phyloP scores from a whole-genome alignment of 2,113 vertebrate genomes.

The Hippoglossus stenolepis region DNA sequence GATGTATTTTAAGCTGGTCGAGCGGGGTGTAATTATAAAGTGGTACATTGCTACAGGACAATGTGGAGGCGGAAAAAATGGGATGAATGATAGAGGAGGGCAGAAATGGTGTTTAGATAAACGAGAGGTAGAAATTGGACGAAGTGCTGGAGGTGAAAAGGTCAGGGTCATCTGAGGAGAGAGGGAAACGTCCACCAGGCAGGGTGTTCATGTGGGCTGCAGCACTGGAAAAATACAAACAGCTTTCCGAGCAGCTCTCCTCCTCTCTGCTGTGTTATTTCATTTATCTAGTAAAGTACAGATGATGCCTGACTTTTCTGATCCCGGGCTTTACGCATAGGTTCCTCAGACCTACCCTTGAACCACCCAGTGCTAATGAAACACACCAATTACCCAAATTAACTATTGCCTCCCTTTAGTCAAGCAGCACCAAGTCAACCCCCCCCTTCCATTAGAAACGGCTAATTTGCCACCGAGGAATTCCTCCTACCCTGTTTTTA shows the following conservation, averaged over 20 bases:
- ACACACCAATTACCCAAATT: constrained; percentile 72
- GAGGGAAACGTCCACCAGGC: neutral
- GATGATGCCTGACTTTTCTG: constrained; percentile 50
- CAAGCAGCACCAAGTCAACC: constrained; percentile 61
- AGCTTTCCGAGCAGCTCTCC: constrained; percentile 28
- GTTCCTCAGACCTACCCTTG: constrained; percentile 48
- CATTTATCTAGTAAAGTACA: constrained; percentile 45
- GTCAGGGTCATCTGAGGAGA: constrained; percentile 32
- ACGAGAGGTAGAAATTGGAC: constrained; percentile 11
- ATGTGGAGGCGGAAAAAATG: constrained; percentile 21
- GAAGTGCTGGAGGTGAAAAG: constrained; percentile 29
- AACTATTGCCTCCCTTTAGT: constrained; percentile 68
- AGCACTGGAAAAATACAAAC: constrained; percentile 37
- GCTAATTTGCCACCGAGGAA: constrained; percentile 74
- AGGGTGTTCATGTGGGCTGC: constrained; percentile 16
- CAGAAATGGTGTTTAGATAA: constrained; percentile 18
- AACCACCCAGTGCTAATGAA: constrained; percentile 71
- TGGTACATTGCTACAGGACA: constrained; percentile 30
- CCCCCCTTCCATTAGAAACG: constrained; percentile 72
- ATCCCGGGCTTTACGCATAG: constrained; percentile 41
- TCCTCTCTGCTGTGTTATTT: constrained; percentile 25
- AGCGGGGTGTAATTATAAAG: constrained; percentile 74
- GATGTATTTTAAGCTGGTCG: constrained; percentile 64
- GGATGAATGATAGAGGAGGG: constrained; percentile 29
- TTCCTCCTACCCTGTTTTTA: constrained; percentile 73